Conservation (phyloP, 2,113 vertebrate genomes). For the Ophiodon elongatus region DNA sequence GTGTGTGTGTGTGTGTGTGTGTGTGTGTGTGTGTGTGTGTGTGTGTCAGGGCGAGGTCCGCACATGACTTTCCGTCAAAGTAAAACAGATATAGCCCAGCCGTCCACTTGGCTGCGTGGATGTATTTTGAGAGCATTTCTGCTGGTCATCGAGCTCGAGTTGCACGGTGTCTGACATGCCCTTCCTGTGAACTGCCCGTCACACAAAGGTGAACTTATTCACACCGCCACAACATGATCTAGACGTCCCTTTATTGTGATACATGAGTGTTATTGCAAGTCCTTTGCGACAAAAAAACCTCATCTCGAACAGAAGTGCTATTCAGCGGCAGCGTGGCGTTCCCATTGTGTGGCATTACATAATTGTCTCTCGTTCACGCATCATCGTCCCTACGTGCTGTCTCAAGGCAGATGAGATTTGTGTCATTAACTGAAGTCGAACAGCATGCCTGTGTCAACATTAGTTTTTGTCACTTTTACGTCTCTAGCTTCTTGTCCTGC, state of each 20-base stretch:
- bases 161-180: constrained; percentile 31
- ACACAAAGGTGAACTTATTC: constrained; percentile 32
- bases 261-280: constrained; percentile 23
- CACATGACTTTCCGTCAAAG: constrained; percentile 39
- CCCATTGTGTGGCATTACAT: constrained; percentile 42
- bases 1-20: not conserved
- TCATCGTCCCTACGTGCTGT: constrained; percentile 35
- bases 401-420: constrained; percentile 40
- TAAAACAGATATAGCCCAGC: constrained; percentile 53
- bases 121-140: constrained; percentile 52
- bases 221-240: constrained; percentile 38
- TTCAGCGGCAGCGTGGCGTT: constrained; percentile 27
- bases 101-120: constrained; percentile 3
- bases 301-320: not conserved
- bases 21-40: constrained; percentile 9
- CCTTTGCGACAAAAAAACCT: constrained; percentile 10
- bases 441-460: constrained; percentile 21
- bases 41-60: constrained; percentile 35
- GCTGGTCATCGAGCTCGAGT: constrained; percentile 10
- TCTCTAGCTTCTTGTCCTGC: not conserved
- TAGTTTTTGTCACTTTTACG: not conserved
- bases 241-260: constrained; percentile 14
- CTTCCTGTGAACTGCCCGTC: constrained; percentile 29
- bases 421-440: constrained; percentile 21
- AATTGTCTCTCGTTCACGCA: constrained; percentile 50